Base-by-base conservation (phyloP, 2,888 invertebrate genomes). In the Danaus chrysippus region DNA sequence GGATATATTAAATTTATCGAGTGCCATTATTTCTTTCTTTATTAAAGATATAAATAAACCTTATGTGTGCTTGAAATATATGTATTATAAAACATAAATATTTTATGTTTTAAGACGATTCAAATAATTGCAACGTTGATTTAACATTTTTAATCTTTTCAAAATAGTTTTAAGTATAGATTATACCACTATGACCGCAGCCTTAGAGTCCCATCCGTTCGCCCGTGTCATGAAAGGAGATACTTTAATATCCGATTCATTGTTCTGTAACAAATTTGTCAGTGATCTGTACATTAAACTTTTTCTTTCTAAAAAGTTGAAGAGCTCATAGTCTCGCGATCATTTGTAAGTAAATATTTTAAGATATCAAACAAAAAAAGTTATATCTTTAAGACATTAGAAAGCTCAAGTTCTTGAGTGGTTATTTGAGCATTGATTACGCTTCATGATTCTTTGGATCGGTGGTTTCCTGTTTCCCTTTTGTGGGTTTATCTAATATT, bases 241-340 rank as follows among this genome's bases (percentile, higher is more conserved):
- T 90, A 89, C 88, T 87, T 87, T 88, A 86, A 89, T 88, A 87
- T 88, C 89, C 87, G 83, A 90, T 84, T 89, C 90, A 90, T 90
- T 91, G 90, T 90, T 88, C 89, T 90, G 91, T 90, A 89, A 90
- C 89, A 91, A 91, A 91, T 90, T 90, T 90, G 90, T 91, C 89
- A 91, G 89, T 86, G 90, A 91, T 91, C 90, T 89, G 89, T 81
- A 88, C 87, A 90, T 87, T 83, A 83, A 87, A 87, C 85, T 87
- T 88, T 90, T 89, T 86, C 80, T 80, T 81, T 81, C 86, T 84
- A 84, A 82, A 83, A 90, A 89, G 80, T 83, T 82, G 87, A 90
- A 83, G 82, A 84, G 86, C 79, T 81, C 82, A 90, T 91, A 91
- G 89, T 90, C 87, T 82, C 77, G 76, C 63, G 61, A 72, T 78